Base-by-base conservation (phyloP, 2,797 vertebrate species). In the Enoplosus armatus region DNA sequence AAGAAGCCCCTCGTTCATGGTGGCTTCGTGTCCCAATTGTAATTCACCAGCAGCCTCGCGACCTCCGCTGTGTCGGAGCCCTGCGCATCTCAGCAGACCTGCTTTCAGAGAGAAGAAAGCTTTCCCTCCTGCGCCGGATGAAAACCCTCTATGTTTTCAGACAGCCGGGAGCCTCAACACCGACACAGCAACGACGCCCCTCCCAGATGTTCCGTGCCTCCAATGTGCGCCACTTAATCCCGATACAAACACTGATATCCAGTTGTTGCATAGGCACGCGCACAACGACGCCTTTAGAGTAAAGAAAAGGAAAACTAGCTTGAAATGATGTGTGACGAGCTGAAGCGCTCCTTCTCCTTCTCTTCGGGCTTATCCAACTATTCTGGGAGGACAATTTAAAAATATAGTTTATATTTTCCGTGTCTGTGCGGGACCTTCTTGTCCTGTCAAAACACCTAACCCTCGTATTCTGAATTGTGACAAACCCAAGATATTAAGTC, bases 31-130 rank as follows among this genome's bases (percentile, higher is more conserved):
- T 91, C 85, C 75, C 79, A 71, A 88, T 93, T 93, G 77, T 72
- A 80, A 94, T 94, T 94, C 91, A 92, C 56, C 88, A 89, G 89
- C 90, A 80, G 87, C 87, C 60, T 74, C 80, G 72, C 76, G 85
- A 87, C 85, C 87, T 85, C 85, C 86, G 90, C 79, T 66, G 85
- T 80, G 88, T 87, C 87, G 82, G 82, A 79, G 83, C 87, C 41
- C 39, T 91, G 90, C 91, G 91, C 93, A 92, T 92, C 91, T 87
- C 85, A 29, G 85, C 73, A 64, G 76, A 85, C 29, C 84, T 66
- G 76, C 80, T 63, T 33, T 12, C 10, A 62, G 35, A 16, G 9
- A 71, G 75, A 63, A 81, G 79, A 80, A 76, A 77, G 75, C 20
- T 48, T 68, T 63, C 56, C 76, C 79, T 76, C 63, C 83, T 80